A percentile compares a stretch with the other conserved stretches of the same genome.
phyloP scores from a whole-genome alignment of 2,888 invertebrate species.

The Deroplatys truncata region DNA sequence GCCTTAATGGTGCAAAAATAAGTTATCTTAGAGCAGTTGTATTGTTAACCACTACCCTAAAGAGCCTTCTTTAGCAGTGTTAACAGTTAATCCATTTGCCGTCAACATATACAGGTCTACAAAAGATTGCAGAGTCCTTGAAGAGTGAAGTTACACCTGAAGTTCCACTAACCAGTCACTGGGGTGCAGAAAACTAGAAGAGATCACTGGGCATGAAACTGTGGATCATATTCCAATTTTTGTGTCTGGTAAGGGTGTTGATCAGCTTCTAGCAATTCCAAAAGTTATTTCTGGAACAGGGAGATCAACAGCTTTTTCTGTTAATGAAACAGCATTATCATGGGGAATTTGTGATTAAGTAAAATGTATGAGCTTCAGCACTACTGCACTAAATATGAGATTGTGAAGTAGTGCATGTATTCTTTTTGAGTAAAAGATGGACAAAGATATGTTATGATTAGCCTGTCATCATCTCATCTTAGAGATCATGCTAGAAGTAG shows the following conservation, averaged over 20 bases:
- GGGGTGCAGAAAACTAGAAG: neutral
- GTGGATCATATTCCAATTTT: slow-evolving; percentile 14
- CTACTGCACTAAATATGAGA: slow-evolving; percentile 17
- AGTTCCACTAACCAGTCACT: neutral
- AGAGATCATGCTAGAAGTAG: slow-evolving; percentile 27
- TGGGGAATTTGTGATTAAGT: slow-evolving; percentile 25
- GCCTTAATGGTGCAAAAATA: too few species aligned
- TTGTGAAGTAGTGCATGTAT: too few species aligned
- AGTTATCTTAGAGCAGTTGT: too few species aligned
- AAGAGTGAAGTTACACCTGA: neutral
- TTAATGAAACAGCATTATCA: slow-evolving; percentile 15
- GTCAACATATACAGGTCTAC: too few species aligned
- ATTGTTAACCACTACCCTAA: too few species aligned
- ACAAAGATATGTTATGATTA: slow-evolving; percentile 23
- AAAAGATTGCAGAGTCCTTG: neutral
- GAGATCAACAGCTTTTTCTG: slow-evolving; percentile 8
- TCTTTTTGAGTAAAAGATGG: too few species aligned
- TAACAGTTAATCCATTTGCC: too few species aligned
- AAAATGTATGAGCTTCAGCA: slow-evolving; percentile 29
- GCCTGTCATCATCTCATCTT: slow-evolving; percentile 28
- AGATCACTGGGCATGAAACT: slow-evolving; percentile 8
- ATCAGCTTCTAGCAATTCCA: slow-evolving; percentile 24
- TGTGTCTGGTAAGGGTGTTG: neutral
- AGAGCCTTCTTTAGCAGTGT: too few species aligned
- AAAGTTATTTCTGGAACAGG: slow-evolving; percentile 23